Evolutionary conservation across 2,797 vertebrate species (phyloP).

Genomic region (Tragelaphus oryx): DNA sequence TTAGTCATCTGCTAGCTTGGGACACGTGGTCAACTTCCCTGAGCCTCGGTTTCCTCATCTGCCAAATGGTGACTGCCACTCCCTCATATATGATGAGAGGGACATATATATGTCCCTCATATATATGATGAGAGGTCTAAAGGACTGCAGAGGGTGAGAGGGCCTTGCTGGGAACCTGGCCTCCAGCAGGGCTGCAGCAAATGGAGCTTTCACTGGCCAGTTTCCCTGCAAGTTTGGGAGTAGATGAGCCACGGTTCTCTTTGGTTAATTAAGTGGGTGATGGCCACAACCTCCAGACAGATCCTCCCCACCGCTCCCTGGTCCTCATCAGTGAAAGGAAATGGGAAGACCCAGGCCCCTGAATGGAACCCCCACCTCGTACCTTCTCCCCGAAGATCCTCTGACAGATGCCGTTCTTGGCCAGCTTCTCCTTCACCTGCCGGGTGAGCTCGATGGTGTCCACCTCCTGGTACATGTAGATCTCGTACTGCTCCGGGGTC

Average conservation of each 20-base stretch:
- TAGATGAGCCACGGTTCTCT: neutral
- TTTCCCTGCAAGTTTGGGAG: neutral
- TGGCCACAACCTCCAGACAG: neutral
- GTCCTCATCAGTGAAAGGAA: neutral
- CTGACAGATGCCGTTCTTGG: slow-evolving; percentile 94
- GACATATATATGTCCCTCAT: too few relatives aligned
- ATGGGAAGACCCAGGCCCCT: neutral
- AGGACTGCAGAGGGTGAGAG: neutral
- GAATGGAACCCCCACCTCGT: slow-evolving; percentile 48
- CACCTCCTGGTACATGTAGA: slow-evolving; percentile 95
- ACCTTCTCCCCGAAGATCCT: slow-evolving; percentile 95
- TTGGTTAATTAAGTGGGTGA: neutral
- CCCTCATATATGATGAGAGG: neutral
- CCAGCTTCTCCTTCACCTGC: slow-evolving; percentile 93
- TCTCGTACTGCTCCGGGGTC: slow-evolving; percentile 92
- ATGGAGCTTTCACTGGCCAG: neutral
- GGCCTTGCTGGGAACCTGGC: neutral
- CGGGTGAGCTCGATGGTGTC: slow-evolving; percentile 92
- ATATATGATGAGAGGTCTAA: neutral
- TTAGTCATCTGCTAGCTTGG: neutral
- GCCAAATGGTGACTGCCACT: neutral
- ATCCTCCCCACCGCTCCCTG: neutral
- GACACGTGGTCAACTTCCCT: neutral
- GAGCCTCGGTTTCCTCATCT: neutral
- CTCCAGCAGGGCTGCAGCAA: fast-evolving